These are phyloP conservation scores for Frankliniella fusca DNA, from an alignment of 2,888 invertebrate species.

Conservation along the genomic window DNA sequence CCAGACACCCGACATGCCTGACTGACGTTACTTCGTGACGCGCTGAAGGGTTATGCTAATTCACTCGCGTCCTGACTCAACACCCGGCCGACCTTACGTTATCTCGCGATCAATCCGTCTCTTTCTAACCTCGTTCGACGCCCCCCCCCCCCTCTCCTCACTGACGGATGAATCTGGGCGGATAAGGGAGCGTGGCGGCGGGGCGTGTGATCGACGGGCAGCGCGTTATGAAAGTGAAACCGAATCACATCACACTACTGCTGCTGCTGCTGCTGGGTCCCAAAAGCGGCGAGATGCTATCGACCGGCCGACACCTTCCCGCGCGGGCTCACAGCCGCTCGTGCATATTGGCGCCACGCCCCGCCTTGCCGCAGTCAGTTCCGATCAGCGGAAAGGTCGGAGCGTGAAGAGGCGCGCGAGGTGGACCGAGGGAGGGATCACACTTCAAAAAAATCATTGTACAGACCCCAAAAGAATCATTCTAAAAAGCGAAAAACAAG, in stretches of 20 bases:
- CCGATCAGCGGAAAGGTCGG: too few relatives aligned
- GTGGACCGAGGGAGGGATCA: too few relatives aligned
- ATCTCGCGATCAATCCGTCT: background rate
- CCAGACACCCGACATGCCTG: too few relatives aligned
- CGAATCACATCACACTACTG: background rate
- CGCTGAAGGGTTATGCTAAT: conserved; percentile 9
- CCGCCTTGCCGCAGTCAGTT: too few relatives aligned
- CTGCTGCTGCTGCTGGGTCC: background rate
- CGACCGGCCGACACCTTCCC: background rate
- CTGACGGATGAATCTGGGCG: conserved; percentile 5
- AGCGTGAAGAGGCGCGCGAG: too few relatives aligned
- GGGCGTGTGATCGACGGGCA: background rate
- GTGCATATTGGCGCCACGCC: too few relatives aligned
- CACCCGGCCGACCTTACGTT: background rate
- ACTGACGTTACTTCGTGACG: background rate
- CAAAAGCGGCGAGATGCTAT: background rate
- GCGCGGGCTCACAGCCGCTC: too few relatives aligned
- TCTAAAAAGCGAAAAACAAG: too few relatives aligned
- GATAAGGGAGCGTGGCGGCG: background rate
- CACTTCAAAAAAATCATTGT: too few relatives aligned
- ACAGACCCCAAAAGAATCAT: too few relatives aligned
- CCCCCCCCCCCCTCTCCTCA: too few relatives aligned
- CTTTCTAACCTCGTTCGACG: background rate
- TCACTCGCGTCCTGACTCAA: background rate
- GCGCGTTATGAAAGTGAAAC: conserved; percentile 21